These are phyloP conservation scores for Caenorhabditis sp. DNA, from an alignment of 2,888 invertebrate species.

Conservation along the genomic window DNA sequence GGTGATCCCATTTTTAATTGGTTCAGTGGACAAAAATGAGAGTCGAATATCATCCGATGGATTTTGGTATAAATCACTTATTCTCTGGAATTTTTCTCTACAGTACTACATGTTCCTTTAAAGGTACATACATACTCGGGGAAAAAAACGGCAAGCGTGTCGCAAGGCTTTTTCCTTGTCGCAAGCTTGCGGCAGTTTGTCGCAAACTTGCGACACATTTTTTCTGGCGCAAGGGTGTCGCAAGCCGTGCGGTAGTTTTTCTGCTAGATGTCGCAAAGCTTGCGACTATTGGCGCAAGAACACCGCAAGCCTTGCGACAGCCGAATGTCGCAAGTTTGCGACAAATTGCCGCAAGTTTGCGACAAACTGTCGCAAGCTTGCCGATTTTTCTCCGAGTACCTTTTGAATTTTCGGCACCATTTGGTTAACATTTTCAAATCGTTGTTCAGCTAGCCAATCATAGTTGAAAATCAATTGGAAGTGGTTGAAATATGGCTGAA, in stretches of 20 bases:
- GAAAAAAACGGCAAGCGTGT: too few species aligned
- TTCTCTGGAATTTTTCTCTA: constrained; percentile 37
- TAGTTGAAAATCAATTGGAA: constrained; percentile 21
- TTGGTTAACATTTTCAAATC: constrained; percentile 10
- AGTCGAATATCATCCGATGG: constrained; percentile 23
- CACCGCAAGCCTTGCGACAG: too few species aligned
- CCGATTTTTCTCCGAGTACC: too few species aligned
- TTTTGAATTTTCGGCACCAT: constrained; percentile 32
- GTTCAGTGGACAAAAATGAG: constrained; percentile 55
- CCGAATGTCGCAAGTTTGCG: background rate
- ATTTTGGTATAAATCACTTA: constrained; percentile 31
- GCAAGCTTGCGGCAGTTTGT: too few species aligned
- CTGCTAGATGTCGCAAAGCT: too few species aligned
- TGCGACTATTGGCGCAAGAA: too few species aligned
- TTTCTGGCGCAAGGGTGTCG: too few species aligned
- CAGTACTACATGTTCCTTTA: background rate
- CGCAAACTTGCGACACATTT: too few species aligned
- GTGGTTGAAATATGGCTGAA: constrained; percentile 35
- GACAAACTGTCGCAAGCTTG: too few species aligned
- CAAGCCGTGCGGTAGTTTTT: too few species aligned
- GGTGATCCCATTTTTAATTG: constrained; percentile 53
- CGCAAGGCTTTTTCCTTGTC: too few species aligned
- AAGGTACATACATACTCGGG: too few species aligned
- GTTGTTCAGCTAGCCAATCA: constrained; percentile 2
- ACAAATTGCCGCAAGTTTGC: background rate